These are phyloP conservation scores for Leiothrix lutea DNA, from an alignment of 2,113 vertebrate species.

Conservation along the genomic window DNA sequence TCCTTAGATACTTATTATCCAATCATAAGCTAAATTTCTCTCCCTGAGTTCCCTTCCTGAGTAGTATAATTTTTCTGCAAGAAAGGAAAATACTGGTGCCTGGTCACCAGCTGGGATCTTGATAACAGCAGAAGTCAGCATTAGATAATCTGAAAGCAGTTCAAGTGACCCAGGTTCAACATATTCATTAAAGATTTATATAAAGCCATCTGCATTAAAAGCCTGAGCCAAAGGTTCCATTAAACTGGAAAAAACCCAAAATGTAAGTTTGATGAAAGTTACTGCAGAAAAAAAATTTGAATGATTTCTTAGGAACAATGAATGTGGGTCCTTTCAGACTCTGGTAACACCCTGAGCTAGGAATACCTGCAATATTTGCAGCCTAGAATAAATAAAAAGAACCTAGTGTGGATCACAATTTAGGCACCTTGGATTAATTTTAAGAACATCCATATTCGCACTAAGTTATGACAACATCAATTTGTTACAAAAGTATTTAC, in stretches of 20 bases:
- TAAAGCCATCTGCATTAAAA: not conserved
- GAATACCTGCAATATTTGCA: not conserved
- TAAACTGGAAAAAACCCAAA: not conserved
- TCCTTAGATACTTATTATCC: not conserved
- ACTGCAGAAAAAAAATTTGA: not conserved
- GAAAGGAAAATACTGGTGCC: not conserved
- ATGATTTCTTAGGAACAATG: not conserved
- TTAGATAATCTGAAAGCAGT: not conserved
- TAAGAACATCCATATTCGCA: not conserved
- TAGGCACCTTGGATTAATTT: not conserved
- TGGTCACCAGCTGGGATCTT: not conserved
- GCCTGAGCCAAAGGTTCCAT: not conserved
- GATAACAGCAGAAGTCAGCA: not conserved
- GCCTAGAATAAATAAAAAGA: not conserved
- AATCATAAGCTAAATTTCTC: not conserved
- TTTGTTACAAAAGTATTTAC: not conserved
- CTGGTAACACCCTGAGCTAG: not conserved
- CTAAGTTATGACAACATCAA: not conserved
- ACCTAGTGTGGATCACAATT: not conserved
- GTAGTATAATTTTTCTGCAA: not conserved
- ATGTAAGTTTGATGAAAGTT: not conserved
- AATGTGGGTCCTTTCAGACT: rapidly evolving
- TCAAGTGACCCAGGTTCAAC: not conserved
- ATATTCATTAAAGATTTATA: not conserved
- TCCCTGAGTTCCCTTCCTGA: not conserved